Evolutionary conservation across 2,797 vertebrate species (phyloP).

Genomic region (Syncerus caffer): DNA sequence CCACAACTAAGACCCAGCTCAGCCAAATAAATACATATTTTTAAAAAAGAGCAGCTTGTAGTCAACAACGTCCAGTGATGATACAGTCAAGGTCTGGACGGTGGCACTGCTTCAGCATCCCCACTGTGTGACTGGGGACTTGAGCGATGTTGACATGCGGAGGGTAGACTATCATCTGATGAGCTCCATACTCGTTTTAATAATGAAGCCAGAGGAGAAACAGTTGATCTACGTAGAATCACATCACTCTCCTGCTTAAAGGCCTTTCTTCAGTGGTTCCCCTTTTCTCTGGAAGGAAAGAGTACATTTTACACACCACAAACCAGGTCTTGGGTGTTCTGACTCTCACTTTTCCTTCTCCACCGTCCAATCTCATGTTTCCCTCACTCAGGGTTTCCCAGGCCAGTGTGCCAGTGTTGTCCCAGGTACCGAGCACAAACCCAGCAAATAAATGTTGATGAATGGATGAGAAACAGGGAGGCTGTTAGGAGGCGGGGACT

Average conservation of each 20-base stretch:
- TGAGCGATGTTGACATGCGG: accelerated
- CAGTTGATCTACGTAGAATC: neutral
- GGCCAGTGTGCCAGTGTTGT: too few relatives aligned
- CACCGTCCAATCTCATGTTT: neutral
- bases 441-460: neutral
- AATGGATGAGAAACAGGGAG: neutral
- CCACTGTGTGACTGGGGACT: neutral
- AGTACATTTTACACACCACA: neutral
- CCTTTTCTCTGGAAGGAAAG: neutral
- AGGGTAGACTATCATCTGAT: neutral
- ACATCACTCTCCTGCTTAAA: neutral
- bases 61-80: neutral
- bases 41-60: neutral
- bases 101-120: neutral
- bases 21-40: neutral
- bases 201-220: neutral
- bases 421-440: neutral
- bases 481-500: accelerated
- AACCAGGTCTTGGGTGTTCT: neutral
- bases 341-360: neutral
- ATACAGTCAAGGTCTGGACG: neutral
- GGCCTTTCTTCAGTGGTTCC: neutral
- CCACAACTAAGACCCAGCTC: neutral
- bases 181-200: neutral
- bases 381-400: neutral